Conservation (phyloP, 2,888 invertebrate species). For the Drosophila merina region DNA sequence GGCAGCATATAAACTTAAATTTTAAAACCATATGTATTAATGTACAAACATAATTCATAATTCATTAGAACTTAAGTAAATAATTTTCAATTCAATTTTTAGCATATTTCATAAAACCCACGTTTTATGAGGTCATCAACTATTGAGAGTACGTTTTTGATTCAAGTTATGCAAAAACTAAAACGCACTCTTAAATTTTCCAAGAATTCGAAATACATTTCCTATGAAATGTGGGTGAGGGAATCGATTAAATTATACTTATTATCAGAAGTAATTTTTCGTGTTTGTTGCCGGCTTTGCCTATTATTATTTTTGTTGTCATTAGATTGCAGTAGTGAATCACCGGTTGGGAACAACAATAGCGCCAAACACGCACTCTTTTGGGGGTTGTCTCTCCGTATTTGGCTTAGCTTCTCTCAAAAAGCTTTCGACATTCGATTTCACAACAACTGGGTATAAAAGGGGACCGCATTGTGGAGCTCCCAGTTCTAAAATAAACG, state of each 20-base stretch:
- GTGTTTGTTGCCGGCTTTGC: background rate
- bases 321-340: conserved; percentile 16
- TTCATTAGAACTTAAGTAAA: too few relatives aligned
- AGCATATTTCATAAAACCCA: background rate
- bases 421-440: conserved; percentile 58
- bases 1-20: too few relatives aligned
- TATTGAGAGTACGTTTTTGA: too few relatives aligned
- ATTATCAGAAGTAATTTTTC: background rate
- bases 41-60: too few relatives aligned
- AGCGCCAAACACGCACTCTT: conserved; percentile 19
- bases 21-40: background rate
- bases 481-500: conserved; percentile 56
- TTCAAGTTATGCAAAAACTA: background rate
- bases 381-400: background rate
- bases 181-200: background rate
- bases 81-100: too few relatives aligned
- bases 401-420: background rate
- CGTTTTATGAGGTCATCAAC: background rate
- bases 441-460: conserved; percentile 61
- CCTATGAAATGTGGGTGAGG: background rate
- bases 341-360: background rate
- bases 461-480: background rate
- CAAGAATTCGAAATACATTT: background rate
- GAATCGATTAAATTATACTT: background rate
- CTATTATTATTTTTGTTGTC: background rate